Base-by-base conservation (phyloP, 2,888 invertebrate species). In the Amblyjoppa fuscipennis region DNA sequence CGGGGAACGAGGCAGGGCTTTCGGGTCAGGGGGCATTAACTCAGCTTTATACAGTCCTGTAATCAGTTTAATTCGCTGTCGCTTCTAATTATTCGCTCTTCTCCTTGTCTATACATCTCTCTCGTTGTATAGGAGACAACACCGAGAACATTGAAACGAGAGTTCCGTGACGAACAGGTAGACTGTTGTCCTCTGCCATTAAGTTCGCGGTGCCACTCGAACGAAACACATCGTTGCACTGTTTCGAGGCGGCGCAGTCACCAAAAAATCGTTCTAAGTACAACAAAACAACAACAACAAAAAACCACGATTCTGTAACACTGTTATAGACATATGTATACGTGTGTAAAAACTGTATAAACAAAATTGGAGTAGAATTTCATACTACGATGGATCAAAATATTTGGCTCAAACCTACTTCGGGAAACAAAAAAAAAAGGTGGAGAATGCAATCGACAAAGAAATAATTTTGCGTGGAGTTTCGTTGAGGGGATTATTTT, bases 41-140 rank as follows among this genome's bases (percentile, higher is more conserved):
- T 70, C 71, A 56, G 59, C 77, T 84, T 59, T 25, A 73, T 73
- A 68, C 34, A 71, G 76, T 77, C 66, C 59, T 53, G 66, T 76
- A 56, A 81, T 81, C 68, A 68, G 76, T 59, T 73, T 68, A 81
- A 81, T 81, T 81, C 64, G 70, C n/a, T 49, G 68, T 41, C n/a
- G 53, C 77, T 41, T 66, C 80, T 53, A 84, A 84, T 81, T 80
- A 81, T 76, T 38, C 68, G 71, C 80, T 68, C 45, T 68, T 34
- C 70, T 49, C 61, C 31, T 11, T 25, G 16, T 3, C 25, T 53
- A 49, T 74, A 16, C 53, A 28, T 45, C 64, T 66, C 70, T 71
- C 59, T 71, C 20, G 73, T 61, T 41, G 45, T 49, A 51, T 28
- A 11, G 59, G n/a, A 11, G 28, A 13, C 4, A 51, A 25, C 49